Percentiles rank a stretch among this genome's conserved stretches.
phyloP scores from a whole-genome alignment of 2,888 invertebrate species.

The Muschampia plurimacula region DNA sequence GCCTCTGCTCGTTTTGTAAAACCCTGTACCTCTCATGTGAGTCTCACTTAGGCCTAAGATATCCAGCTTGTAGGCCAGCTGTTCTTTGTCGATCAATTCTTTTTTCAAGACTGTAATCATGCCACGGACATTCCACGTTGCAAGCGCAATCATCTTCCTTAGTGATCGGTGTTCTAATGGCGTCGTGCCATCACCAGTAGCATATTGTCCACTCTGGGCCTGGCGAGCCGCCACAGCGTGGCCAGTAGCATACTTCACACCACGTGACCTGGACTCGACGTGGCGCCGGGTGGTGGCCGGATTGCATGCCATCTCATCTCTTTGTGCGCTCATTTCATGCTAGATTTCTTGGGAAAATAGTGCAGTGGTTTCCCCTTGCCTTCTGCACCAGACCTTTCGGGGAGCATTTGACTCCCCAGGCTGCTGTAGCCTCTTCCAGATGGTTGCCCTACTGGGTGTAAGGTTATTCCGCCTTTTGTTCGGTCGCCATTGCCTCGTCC shows the following conservation, averaged over 20 bases:
- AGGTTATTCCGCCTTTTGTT: no score
- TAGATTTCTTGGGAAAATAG: conserved; percentile 27
- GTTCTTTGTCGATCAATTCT: conserved; percentile 12
- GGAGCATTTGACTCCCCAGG: no score
- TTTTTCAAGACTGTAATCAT: conserved; percentile 8
- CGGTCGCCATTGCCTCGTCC: no score
- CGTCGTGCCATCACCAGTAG: conserved; percentile 12
- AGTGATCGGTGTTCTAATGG: conserved; percentile 1
- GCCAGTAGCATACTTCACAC: conserved; percentile 47
- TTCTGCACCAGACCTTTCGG: conserved; percentile 22
- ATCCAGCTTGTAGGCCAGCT: background rate
- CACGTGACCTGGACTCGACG: conserved; percentile 41
- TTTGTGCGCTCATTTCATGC: conserved; percentile 12
- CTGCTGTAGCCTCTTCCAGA: no score
- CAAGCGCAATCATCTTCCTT: conserved; percentile 3
- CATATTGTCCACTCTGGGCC: conserved; percentile 18
- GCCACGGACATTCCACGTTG: conserved; percentile 18
- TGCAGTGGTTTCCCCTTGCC: conserved; percentile 13
- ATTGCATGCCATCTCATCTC: conserved; percentile 26
- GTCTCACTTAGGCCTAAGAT: conserved; percentile 16
- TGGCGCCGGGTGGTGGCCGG: conserved; percentile 40
- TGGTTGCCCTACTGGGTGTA: no score
- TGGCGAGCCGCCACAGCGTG: conserved; percentile 30
- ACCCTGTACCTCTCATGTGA: conserved; percentile 18
- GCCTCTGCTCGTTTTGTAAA: conserved; percentile 7